Percentiles rank a stretch among this genome's conserved stretches.
Conservation (phyloP, 2,113 vertebrate species). For the Aepyceros melampus region DNA sequence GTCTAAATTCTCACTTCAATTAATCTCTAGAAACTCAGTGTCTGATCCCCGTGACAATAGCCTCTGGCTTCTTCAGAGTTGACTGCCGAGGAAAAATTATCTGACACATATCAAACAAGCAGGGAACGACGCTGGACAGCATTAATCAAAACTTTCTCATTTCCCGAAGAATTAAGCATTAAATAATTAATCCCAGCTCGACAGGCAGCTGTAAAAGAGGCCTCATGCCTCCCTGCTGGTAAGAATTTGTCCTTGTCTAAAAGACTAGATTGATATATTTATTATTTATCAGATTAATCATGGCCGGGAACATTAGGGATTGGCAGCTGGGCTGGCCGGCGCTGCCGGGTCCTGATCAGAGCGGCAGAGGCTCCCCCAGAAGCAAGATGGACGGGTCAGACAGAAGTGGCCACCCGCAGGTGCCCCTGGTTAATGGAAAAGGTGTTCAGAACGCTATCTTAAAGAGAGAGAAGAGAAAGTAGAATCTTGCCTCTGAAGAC, state of each 20-base stretch:
- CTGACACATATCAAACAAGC: slow-evolving; percentile 98
- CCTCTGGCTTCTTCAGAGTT: slow-evolving; percentile 91
- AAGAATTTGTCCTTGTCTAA: slow-evolving; percentile 99
- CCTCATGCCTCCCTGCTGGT: slow-evolving; percentile 95
- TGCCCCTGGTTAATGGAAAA: slow-evolving; percentile 64
- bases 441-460: not conserved
- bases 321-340: slow-evolving; percentile 84
- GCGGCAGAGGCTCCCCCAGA: slow-evolving; percentile 60
- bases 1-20: slow-evolving; percentile 92
- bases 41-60: slow-evolving; percentile 92
- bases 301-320: slow-evolving; percentile 91
- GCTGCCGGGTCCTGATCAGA: slow-evolving; percentile 70
- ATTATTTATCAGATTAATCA: slow-evolving; percentile 99
- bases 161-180: slow-evolving; percentile 99
- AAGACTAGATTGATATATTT: slow-evolving; percentile 99
- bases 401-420: slow-evolving; percentile 64
- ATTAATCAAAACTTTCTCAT: slow-evolving; percentile 99
- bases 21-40: slow-evolving; percentile 92
- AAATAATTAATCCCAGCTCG: slow-evolving; percentile 99
- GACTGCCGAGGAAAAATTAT: slow-evolving; percentile 87
- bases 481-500: slow-evolving; percentile 70
- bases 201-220: slow-evolving; percentile 95
- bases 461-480: not conserved
- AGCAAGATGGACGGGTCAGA: slow-evolving; percentile 57
- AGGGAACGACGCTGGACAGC: slow-evolving; percentile 92